Evolutionary conservation across 2,888 invertebrate genomes (phyloP), one percentile per base, ranked within the genome.

Genomic region (Drosophila rellima): DNA sequence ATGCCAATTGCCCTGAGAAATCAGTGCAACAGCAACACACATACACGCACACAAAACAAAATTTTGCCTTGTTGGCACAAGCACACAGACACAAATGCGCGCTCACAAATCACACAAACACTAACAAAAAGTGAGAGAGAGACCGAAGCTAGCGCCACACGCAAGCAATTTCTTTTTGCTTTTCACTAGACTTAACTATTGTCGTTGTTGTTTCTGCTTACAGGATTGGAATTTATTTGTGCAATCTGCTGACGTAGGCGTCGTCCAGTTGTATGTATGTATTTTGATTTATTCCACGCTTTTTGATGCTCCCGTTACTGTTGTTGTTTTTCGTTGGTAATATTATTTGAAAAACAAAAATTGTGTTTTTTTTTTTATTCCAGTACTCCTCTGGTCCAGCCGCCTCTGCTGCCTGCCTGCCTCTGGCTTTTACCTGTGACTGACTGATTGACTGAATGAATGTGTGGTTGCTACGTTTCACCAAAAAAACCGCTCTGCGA

Each of bases 1-100:
- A 61, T 78, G 61, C 61, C 59, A 74, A 70, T 73, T 65, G 69
- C 56, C 44, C 47, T 72, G 66, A 45, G 51, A 64, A 70, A 61
- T 67, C 74, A 56, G 67, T 57, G 73, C 74, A 75, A 65, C 52
- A 74, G 35, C 61, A 70, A 35, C 54, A 8, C 44, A 48, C 33
- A 54, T 39, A 44, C 31, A 54, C 62, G 47, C 51, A 20, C 44
- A 39, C 57, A 37, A 60, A 59, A 68, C 48, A 63, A 78, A 78
- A 67, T 76, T 76, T 87, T 83, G 82, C 88, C 88, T 69, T 82
- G 82, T 87, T 83, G 82, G 82, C 82, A 82, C 73, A 45, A 52
- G 50, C 68, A 62, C 57, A 59, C 48, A 20, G 23, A 59, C 15
- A 2, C 52, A 57, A 51, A 39, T 48, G 56, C 60, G 60, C 44